Evolutionary conservation across 92 coral and sea anemone species (phyloP).

Genomic region (Zoanthus sociatus): DNA sequence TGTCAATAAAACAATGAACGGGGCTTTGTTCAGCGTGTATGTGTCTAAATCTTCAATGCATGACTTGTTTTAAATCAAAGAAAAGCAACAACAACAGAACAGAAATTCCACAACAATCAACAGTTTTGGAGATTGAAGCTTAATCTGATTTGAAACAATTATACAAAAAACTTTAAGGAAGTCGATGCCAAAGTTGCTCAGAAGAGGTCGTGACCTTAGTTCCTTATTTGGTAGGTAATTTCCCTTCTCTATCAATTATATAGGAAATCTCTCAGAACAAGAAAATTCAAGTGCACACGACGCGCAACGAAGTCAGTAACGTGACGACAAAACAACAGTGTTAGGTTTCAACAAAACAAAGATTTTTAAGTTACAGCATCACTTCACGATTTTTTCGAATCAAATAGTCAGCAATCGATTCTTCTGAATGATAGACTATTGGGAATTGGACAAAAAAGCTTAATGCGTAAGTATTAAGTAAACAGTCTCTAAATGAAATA

Average conservation of each 20-base stretch:
- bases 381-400: background rate
- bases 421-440: background rate
- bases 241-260: background rate
- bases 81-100: too few relatives aligned
- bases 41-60: too few relatives aligned
- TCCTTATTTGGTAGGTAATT: constrained; percentile 25
- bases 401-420: background rate
- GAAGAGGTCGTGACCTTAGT: constrained; percentile 39
- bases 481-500: too few relatives aligned
- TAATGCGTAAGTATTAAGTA: too few relatives aligned
- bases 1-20: too few relatives aligned
- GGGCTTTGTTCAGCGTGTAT: too few relatives aligned
- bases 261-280: constrained; percentile 18
- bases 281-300: constrained; percentile 33
- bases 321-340: background rate
- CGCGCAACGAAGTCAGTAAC: background rate
- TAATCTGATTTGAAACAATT: background rate
- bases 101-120: background rate
- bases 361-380: background rate
- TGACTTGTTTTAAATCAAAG: too few relatives aligned
- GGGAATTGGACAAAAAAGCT: too few relatives aligned
- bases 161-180: constrained; percentile 4
- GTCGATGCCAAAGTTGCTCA: background rate
- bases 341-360: background rate
- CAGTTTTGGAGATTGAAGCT: background rate